Evolutionary conservation across 2,113 vertebrate species (phyloP).

Genomic region (Pelecanus crispus): DNA sequence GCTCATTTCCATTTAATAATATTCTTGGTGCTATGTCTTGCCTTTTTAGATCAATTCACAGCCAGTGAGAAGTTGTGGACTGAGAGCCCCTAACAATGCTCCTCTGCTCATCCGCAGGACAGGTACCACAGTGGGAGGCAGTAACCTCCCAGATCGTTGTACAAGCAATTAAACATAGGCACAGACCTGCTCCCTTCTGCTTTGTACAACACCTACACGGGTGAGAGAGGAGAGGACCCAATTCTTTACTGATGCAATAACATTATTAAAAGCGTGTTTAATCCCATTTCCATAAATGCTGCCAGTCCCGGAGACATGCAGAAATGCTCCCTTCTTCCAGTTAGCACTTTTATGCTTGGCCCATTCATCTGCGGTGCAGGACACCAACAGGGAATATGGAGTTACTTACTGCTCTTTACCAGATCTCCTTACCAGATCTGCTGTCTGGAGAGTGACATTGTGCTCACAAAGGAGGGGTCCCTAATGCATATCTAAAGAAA

Average conservation of each 20-base stretch:
- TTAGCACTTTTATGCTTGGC: background rate
- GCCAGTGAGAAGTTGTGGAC: background rate
- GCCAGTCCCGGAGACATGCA: background rate
- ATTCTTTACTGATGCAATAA: too few relatives aligned
- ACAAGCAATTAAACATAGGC: too few relatives aligned
- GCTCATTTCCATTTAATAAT: background rate
- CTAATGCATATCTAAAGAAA: background rate
- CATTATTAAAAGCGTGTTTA: background rate
- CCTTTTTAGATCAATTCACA: background rate
- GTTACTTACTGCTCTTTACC: background rate
- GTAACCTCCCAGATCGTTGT: background rate
- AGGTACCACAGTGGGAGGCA: fast-evolving
- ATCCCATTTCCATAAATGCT: background rate
- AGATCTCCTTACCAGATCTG: background rate
- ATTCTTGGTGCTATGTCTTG: fast-evolving
- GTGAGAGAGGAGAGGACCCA: fast-evolving
- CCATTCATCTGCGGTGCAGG: background rate
- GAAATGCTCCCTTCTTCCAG: background rate
- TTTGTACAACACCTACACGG: fast-evolving
- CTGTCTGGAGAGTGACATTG: too few relatives aligned
- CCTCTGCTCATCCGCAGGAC: background rate
- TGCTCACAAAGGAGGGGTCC: background rate
- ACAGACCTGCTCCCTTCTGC: background rate
- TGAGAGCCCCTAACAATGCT: background rate
- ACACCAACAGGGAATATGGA: background rate